These are phyloP conservation scores for Metallyticus violacea DNA, from an alignment of 2,888 invertebrate genomes.

Conservation along the genomic window DNA sequence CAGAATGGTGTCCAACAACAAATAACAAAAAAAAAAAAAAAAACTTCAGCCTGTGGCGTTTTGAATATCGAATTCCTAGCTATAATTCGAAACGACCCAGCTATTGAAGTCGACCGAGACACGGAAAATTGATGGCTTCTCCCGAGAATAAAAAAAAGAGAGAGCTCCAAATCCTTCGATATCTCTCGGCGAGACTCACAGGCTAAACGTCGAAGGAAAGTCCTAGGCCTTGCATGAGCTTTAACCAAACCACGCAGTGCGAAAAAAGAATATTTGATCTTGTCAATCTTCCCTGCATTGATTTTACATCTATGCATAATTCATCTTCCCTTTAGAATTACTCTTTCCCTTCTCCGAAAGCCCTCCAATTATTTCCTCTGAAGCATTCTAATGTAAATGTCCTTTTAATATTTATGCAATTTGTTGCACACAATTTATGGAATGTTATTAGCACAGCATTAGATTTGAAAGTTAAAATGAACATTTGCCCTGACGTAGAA, in stretches of 20 bases:
- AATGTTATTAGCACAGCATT: background rate
- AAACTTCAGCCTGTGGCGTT: background rate
- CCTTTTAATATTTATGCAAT: background rate
- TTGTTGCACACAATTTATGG: background rate
- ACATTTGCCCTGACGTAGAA: background rate
- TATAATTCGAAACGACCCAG: background rate
- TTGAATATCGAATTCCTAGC: background rate
- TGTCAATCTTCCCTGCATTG: background rate
- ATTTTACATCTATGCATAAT: background rate
- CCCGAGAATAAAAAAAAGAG: background rate
- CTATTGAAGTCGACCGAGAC: background rate
- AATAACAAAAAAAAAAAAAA: background rate
- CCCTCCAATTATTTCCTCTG: background rate
- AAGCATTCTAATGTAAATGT: background rate
- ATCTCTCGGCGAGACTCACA: background rate
- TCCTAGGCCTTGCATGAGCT: background rate
- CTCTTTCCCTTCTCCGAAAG: background rate
- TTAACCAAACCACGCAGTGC: background rate
- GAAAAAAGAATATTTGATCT: background rate
- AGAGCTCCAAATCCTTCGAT: background rate
- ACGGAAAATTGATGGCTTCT: background rate
- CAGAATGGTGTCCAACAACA: background rate
- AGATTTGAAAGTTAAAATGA: background rate
- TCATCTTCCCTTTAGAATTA: background rate
- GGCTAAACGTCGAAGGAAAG: background rate